Conservation (phyloP, 1,140 invertebrate species). For the Aphidius gifuensis region DNA sequence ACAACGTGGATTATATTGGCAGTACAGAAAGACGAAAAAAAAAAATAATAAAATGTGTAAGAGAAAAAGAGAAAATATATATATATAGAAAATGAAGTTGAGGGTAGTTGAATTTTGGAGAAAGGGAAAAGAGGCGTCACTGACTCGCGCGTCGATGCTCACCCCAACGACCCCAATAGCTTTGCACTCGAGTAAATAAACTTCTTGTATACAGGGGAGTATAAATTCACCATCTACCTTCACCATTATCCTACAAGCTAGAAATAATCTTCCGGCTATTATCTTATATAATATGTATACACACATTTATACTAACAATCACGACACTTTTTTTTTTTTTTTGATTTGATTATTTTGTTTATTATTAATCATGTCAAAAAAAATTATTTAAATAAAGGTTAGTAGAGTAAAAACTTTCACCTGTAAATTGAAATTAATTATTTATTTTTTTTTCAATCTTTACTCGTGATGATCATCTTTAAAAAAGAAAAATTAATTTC, state of each 20-base stretch:
- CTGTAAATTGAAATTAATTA: too few species aligned
- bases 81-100: conserved; percentile 7
- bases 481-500: not conserved
- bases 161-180: conserved; percentile 16
- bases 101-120: conserved; percentile 11
- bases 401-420: too few species aligned
- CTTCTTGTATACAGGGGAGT: conserved; percentile 6
- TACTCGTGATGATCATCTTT: not conserved
- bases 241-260: not conserved
- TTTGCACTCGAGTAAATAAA: conserved; percentile 22
- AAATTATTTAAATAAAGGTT: too few species aligned
- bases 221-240: not conserved
- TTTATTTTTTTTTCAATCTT: too few species aligned
- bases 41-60: conserved; percentile 6
- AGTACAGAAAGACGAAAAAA: not conserved
- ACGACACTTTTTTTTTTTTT: conserved; percentile 2
- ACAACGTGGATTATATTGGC: conserved; percentile 15
- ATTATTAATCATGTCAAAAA: not conserved
- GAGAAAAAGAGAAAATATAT: conserved; percentile 7
- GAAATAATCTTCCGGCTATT: not conserved
- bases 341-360: conserved; percentile 9
- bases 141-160: conserved; percentile 18
- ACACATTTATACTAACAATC: conserved; percentile 8
- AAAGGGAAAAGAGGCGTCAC: conserved; percentile 20
- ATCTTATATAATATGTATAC: too few species aligned